Evolutionary conservation across 2,797 vertebrate species (phyloP).

Genomic region (Buphagus erythrorhynchus): DNA sequence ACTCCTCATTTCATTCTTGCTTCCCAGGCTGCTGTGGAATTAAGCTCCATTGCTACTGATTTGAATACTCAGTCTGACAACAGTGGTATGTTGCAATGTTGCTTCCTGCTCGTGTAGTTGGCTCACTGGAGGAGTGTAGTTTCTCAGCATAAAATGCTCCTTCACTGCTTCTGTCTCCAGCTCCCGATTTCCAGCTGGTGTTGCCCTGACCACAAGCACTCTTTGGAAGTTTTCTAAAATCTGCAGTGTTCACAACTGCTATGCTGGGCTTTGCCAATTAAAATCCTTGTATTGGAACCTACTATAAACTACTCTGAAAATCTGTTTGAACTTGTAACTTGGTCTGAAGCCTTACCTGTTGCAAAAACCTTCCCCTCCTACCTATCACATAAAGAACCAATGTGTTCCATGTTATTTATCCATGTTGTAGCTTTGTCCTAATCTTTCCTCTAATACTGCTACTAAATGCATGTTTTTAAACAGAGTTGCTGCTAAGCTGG

Average conservation of each 20-base stretch:
- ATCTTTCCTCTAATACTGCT: not conserved
- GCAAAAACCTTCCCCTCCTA: not conserved
- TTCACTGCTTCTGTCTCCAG: not conserved
- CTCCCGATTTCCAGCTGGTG: not conserved
- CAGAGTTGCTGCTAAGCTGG: not conserved
- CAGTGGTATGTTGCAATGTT: not conserved
- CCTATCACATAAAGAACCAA: not conserved
- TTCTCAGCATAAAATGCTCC: not conserved
- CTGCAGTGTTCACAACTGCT: not conserved
- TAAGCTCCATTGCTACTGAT: not conserved
- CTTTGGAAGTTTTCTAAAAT: not conserved
- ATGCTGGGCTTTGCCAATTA: not conserved
- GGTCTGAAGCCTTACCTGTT: not conserved
- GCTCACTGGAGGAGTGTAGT: not conserved
- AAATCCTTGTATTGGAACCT: not conserved
- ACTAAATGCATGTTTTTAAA: not conserved
- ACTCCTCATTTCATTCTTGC: constrained; percentile 15
- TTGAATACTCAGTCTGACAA: not conserved
- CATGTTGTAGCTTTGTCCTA: not conserved
- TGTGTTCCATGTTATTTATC: not conserved
- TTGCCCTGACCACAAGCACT: not conserved
- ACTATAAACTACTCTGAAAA: not conserved
- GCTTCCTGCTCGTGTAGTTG: not conserved
- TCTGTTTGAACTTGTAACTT: not conserved
- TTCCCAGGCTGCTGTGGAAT: constrained; percentile 24